A percentile compares a stretch with the other conserved stretches of the same genome.
These are phyloP conservation scores for Pygoscelis adeliae DNA, from an alignment of 2,113 vertebrate species.

Conservation along the genomic window DNA sequence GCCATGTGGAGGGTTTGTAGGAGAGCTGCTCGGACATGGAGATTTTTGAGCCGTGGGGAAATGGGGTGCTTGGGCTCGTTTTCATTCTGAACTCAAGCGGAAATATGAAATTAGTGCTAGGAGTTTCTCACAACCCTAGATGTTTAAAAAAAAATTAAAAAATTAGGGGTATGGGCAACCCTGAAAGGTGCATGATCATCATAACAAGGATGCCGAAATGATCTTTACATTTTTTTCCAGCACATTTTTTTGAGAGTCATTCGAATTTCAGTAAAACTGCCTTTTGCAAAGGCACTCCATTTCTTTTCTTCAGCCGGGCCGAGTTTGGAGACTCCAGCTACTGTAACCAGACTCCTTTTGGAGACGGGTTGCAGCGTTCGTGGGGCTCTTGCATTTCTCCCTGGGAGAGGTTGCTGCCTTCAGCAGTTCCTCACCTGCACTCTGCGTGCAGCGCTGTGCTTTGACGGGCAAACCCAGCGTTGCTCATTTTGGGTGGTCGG, in stretches of 20 bases:
- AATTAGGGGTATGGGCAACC: background rate
- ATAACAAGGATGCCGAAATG: background rate
- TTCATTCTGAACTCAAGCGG: background rate
- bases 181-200: background rate
- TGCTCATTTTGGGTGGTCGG: background rate
- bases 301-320: background rate
- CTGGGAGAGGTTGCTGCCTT: background rate
- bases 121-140: background rate
- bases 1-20: background rate
- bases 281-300: background rate
- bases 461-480: background rate
- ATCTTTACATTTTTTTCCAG: background rate
- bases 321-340: background rate
- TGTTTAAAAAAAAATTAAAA: background rate
- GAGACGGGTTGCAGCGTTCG: rapidly evolving
- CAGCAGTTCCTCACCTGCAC: background rate
- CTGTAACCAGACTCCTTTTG: background rate
- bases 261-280: rapidly evolving
- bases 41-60: background rate
- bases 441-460: rapidly evolving
- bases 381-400: background rate
- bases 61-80: rapidly evolving
- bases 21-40: rapidly evolving
- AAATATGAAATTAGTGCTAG: background rate
- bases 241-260: background rate